Evolutionary conservation across 2,888 invertebrate species (phyloP).

Genomic region (Tetanocera ferruginea): DNA sequence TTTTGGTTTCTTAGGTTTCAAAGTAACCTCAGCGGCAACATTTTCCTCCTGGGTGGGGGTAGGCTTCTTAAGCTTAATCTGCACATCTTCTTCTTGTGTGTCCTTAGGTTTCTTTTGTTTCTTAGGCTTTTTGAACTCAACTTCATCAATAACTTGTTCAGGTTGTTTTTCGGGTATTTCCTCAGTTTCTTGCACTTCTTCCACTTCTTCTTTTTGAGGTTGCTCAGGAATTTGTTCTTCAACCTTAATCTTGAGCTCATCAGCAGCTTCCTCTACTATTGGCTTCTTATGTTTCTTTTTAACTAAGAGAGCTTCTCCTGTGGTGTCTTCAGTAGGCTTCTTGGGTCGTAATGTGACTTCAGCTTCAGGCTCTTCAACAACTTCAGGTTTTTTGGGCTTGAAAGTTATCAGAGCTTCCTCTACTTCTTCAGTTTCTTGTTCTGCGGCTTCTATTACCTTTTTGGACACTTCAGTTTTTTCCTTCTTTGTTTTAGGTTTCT

Average conservation of each 20-base stretch:
- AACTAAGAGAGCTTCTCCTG: slow-evolving; percentile 57
- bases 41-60: slow-evolving; percentile 61
- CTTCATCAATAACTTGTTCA: slow-evolving; percentile 54
- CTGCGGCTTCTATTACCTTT: slow-evolving; percentile 49
- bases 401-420: slow-evolving; percentile 18
- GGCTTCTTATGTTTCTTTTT: slow-evolving; percentile 58
- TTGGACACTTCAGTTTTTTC: slow-evolving; percentile 43
- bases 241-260: slow-evolving; percentile 57
- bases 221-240: slow-evolving; percentile 56
- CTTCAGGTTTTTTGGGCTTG: slow-evolving; percentile 2
- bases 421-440: slow-evolving; percentile 48
- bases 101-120: slow-evolving; percentile 55
- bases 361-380: slow-evolving; percentile 59
- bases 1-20: slow-evolving; percentile 64
- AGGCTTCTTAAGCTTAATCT: slow-evolving; percentile 61
- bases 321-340: slow-evolving; percentile 54
- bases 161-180: slow-evolving; percentile 50
- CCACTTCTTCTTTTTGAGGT: slow-evolving; percentile 42
- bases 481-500: slow-evolving; percentile 50
- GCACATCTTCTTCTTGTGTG: slow-evolving; percentile 59
- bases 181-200: slow-evolving; percentile 40
- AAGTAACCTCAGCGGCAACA: slow-evolving; percentile 65
- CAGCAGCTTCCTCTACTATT: slow-evolving; percentile 54
- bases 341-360: slow-evolving; percentile 58
- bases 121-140: slow-evolving; percentile 54